These are phyloP conservation scores for Lymantria dispar DNA, from an alignment of 2,888 invertebrate species.

Conservation along the genomic window DNA sequence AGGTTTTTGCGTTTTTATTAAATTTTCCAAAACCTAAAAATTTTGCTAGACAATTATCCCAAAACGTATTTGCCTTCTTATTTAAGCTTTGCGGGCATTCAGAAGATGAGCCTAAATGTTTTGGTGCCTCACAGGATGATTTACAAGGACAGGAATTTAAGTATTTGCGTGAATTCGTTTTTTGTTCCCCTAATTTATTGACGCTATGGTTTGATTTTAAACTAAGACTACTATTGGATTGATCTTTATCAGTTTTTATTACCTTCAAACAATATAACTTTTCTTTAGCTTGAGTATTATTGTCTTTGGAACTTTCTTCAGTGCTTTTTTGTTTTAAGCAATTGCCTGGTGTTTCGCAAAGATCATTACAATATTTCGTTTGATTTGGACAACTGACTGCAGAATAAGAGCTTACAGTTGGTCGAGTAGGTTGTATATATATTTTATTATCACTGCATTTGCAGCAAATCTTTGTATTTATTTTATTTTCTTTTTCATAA, in stretches of 20 bases:
- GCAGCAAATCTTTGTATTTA: not conserved
- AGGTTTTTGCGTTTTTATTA: not conserved
- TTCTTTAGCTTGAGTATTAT: not conserved
- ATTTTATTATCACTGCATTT: not conserved
- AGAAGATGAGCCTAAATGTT: not conserved
- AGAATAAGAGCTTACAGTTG: not conserved
- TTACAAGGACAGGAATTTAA: not conserved
- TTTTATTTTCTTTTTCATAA: not conserved
- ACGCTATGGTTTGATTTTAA: not conserved
- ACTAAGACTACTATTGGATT: not conserved
- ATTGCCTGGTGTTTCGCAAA: not conserved
- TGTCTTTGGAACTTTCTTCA: not conserved
- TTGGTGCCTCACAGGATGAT: not conserved
- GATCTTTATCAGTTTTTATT: not conserved
- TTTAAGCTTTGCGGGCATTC: not conserved
- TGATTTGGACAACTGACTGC: not conserved
- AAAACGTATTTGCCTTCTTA: not conserved
- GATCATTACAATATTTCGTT: not conserved
- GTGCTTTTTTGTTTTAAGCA: not conserved
- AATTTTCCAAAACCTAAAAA: not conserved
- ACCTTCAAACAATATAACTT: not conserved
- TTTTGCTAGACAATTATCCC: constrained; percentile 2
- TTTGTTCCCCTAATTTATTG: not conserved
- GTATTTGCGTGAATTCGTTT: not conserved
- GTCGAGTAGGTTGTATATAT: not conserved